Conservation (phyloP, 2,797 vertebrate genomes). For the Hozukius guyotensis region DNA sequence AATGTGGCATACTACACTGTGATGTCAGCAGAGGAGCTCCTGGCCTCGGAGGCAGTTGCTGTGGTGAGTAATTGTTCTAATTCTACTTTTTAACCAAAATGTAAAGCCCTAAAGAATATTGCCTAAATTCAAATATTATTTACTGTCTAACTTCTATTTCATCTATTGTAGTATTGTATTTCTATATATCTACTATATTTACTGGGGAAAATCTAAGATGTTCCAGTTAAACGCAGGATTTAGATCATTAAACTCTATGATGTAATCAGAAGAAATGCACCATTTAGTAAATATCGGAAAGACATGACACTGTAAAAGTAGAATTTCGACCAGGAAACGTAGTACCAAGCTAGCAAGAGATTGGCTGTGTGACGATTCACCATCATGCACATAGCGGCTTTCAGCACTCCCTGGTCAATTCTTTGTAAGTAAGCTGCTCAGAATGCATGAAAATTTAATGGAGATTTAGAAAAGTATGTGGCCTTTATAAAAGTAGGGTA, state of each 20-base stretch:
- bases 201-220: not conserved
- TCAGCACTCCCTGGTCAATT: no score
- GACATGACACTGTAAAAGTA: not conserved
- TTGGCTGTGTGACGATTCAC: no score
- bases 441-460: no score
- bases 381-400: no score
- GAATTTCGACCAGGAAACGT: not conserved
- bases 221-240: not conserved
- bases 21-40: constrained; percentile 90
- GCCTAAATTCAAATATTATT: not conserved
- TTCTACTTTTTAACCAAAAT: not conserved
- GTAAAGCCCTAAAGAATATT: not conserved
- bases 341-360: not conserved
- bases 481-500: no score
- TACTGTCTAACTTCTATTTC: not conserved
- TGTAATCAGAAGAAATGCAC: not conserved
- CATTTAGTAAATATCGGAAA: not conserved
- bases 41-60: constrained; percentile 91
- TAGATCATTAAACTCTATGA: not conserved
- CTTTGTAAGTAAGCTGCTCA: accelerated
- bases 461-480: no score
- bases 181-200: not conserved
- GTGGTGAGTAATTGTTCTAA: constrained; percentile 83
- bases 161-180: not conserved
- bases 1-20: constrained; percentile 97